Evolutionary conservation across 2,888 invertebrate species (phyloP).

Genomic region (Brachycybe producta): DNA sequence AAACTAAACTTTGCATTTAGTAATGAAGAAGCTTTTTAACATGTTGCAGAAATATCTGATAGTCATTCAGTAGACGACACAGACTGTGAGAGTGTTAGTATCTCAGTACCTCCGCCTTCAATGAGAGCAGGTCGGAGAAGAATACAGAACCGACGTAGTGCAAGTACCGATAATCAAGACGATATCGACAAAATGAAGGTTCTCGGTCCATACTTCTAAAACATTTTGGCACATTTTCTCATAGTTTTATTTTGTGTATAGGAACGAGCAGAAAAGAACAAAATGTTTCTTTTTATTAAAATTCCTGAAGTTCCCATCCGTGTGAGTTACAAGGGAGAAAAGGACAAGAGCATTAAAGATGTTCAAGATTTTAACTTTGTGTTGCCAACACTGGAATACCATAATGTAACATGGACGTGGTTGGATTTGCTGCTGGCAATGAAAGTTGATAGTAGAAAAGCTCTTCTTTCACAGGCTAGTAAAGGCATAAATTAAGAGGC

Average conservation of each 20-base stretch:
- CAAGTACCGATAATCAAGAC: conserved; percentile 58
- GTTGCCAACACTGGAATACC: conserved; percentile 92
- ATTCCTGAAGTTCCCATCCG: conserved; percentile 89
- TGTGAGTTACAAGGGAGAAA: conserved; percentile 91
- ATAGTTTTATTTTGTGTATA: conserved; percentile 34
- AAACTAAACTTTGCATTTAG: no score
- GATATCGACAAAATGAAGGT: conserved; percentile 97
- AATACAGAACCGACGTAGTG: conserved; percentile 17
- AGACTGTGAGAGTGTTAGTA: conserved; percentile 8
- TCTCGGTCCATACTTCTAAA: conserved; percentile 14
- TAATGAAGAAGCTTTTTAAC: no score
- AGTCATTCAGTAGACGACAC: background rate
- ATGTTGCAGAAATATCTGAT: background rate
- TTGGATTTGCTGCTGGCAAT: conserved; percentile 88
- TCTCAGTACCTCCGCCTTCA: background rate
- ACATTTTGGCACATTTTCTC: background rate
- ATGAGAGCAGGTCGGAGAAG: no score
- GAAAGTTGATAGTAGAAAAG: conserved; percentile 82
- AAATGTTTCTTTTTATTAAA: conserved; percentile 95
- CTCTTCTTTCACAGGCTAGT: conserved; percentile 68
- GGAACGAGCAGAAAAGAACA: conserved; percentile 96
- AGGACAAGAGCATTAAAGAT: conserved; percentile 95
- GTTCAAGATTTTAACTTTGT: conserved; percentile 85
- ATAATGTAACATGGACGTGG: conserved; percentile 99
- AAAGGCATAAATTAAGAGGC: no score